Evolutionary conservation across 2,797 vertebrate species (phyloP).

Genomic region (Salmo trutta): DNA sequence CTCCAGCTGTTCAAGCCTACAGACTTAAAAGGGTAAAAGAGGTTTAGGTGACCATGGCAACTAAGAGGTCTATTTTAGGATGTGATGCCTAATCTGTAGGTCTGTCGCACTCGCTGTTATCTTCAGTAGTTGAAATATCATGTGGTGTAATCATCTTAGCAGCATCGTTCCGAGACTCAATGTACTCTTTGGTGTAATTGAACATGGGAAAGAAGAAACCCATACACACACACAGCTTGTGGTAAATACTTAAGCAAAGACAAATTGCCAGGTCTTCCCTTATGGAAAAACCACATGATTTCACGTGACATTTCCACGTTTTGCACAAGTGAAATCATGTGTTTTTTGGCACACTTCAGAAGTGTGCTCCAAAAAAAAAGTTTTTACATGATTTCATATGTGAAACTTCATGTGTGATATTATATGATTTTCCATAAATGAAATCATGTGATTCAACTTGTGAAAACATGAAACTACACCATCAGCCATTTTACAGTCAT

Average conservation of each 20-base stretch:
- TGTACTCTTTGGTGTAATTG: constrained; percentile 18
- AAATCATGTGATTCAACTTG: too few relatives aligned
- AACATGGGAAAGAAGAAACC: not conserved
- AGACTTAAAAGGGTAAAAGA: constrained; percentile 14
- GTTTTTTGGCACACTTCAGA: too few relatives aligned
- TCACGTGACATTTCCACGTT: too few relatives aligned
- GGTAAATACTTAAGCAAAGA: too few relatives aligned
- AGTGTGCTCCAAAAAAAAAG: too few relatives aligned
- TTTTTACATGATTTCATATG: too few relatives aligned
- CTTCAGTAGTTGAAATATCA: constrained; percentile 52
- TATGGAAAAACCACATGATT: too few relatives aligned
- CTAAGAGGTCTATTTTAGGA: constrained; percentile 63
- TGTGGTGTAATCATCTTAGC: constrained; percentile 55
- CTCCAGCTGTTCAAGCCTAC: not conserved
- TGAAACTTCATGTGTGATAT: too few relatives aligned
- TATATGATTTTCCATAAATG: too few relatives aligned
- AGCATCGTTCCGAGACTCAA: constrained; percentile 51
- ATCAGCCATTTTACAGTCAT: too few relatives aligned
- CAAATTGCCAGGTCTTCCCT: not conserved
- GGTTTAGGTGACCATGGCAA: constrained; percentile 67
- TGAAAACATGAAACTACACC: too few relatives aligned
- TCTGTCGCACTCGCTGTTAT: constrained; percentile 58
- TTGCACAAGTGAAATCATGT: too few relatives aligned
- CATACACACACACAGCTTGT: constrained; percentile 10
- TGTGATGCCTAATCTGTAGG: constrained; percentile 28